Percentiles rank a stretch among this genome's conserved stretches.
These are phyloP conservation scores for Stenolophus ochropezus DNA, from an alignment of 2,888 invertebrate genomes.

Conservation along the genomic window DNA sequence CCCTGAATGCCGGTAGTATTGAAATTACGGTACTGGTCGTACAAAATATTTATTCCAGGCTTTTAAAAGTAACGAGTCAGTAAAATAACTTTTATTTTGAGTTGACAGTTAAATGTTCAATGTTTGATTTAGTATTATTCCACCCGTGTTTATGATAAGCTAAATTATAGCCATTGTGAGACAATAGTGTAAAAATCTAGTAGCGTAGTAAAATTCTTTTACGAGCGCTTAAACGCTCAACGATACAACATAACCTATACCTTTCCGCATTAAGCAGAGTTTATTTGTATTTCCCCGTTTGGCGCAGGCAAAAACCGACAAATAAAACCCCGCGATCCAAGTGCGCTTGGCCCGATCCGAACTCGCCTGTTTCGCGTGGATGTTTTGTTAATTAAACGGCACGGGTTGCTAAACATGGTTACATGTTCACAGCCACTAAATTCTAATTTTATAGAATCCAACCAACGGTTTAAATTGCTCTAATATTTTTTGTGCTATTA, in stretches of 20 bases:
- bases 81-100: no score
- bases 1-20: no score
- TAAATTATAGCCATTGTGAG: background rate
- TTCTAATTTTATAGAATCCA: conserved; percentile 50
- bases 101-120: no score
- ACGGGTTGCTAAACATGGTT: conserved; percentile 36
- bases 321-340: conserved; percentile 33
- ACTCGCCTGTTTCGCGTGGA: background rate
- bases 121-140: no score
- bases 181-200: background rate
- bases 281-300: conserved; percentile 35
- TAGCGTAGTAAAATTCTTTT: conserved; percentile 3
- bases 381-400: conserved; percentile 52
- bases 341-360: conserved; percentile 3
- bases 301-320: conserved; percentile 37
- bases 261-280: conserved; percentile 25
- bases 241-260: conserved; percentile 35
- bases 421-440: conserved; percentile 50
- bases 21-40: no score
- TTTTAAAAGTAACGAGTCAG: no score
- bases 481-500: conserved; percentile 49
- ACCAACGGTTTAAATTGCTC: conserved; percentile 44
- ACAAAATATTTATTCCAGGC: no score
- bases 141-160: background rate
- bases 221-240: conserved; percentile 36